phyloP scores from a whole-genome alignment of 2,888 invertebrate genomes.

The Anodontia alba region DNA sequence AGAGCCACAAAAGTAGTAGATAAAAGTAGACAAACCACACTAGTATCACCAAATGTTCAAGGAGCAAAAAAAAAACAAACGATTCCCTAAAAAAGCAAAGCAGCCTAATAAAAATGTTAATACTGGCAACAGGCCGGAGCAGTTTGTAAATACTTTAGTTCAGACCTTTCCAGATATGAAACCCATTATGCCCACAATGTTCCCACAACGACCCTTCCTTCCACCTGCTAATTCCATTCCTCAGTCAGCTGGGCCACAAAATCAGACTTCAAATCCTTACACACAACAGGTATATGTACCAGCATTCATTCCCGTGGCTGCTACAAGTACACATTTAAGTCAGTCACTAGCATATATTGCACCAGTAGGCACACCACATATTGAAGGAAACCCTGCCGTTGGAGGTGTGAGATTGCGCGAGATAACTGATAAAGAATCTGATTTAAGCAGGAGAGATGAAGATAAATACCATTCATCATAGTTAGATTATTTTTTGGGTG shows the following conservation, averaged over 20 bases:
- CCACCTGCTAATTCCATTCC: background rate
- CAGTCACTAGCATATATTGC: background rate
- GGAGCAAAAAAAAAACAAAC: background rate
- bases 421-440: background rate
- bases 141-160: background rate
- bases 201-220: background rate
- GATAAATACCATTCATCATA: constrained; percentile 7
- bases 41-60: background rate
- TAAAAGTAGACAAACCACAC: constrained; percentile 3
- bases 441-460: background rate
- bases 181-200: background rate
- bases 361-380: background rate
- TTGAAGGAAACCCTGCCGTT: background rate
- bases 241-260: background rate
- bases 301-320: constrained; percentile 1
- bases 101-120: background rate
- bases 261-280: background rate
- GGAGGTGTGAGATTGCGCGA: background rate
- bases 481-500: constrained; percentile 9
- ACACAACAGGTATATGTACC: constrained; percentile 4
- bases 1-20: background rate
- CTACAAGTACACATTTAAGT: background rate
- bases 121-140: background rate
- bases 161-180: background rate
- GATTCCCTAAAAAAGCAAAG: background rate